These are phyloP conservation scores for Indicator indicator DNA, from an alignment of 2,113 vertebrate species.

Conservation along the genomic window DNA sequence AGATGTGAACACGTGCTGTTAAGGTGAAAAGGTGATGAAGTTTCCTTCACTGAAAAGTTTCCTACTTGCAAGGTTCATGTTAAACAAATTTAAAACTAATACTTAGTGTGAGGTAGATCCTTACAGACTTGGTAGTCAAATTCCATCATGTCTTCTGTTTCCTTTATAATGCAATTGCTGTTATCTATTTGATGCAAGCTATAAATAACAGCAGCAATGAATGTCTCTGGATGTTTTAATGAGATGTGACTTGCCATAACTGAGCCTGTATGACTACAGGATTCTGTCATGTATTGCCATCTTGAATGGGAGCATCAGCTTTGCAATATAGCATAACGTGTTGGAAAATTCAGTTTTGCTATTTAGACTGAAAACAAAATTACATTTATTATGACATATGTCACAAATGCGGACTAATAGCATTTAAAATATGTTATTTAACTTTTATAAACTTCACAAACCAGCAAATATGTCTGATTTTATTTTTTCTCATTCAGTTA, in stretches of 20 bases:
- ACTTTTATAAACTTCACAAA: neutral
- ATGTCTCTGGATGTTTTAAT: neutral
- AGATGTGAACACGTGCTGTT: accelerated
- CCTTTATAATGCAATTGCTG: neutral
- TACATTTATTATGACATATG: neutral
- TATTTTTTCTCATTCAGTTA: neutral
- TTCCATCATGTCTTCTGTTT: neutral
- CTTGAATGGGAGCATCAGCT: neutral
- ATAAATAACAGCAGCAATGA: neutral
- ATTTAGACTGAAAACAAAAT: neutral
- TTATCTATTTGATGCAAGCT: neutral
- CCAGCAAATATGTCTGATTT: neutral
- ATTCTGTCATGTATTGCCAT: neutral
- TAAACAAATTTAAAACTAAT: neutral
- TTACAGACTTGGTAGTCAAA: neutral
- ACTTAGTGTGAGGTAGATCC: neutral
- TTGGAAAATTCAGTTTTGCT: neutral
- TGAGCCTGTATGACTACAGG: neutral
- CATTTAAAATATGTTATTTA: neutral
- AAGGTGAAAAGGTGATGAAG: neutral
- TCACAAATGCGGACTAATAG: neutral
- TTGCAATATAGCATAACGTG: neutral
- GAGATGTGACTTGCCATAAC: neutral
- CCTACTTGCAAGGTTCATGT: neutral
- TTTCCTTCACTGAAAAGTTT: neutral